Percentiles rank a stretch among this genome's conserved stretches.
Evolutionary conservation across 2,797 vertebrate genomes (phyloP).

Genomic region (Cossypha caffra): DNA sequence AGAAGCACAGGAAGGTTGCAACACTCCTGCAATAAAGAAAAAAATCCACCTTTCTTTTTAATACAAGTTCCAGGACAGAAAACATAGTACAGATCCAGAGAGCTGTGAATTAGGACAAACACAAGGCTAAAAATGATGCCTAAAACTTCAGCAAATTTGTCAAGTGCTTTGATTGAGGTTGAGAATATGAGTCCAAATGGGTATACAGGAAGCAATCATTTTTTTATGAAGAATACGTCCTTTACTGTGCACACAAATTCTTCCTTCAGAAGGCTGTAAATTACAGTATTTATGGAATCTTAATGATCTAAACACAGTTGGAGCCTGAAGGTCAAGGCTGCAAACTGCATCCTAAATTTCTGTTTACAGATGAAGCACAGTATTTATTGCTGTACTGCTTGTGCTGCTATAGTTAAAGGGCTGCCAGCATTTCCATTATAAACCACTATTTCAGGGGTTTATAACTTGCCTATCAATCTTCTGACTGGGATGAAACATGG

Average conservation of each 20-base stretch:
- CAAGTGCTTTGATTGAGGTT: constrained; percentile 45
- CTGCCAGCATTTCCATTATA: constrained; percentile 68
- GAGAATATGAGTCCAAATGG: constrained; percentile 40
- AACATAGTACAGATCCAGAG: not conserved
- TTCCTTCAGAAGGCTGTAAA: constrained; percentile 71
- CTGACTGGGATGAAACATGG: constrained; percentile 54
- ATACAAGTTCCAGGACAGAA: not conserved
- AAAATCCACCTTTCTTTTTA: not conserved
- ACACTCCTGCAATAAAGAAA: not conserved
- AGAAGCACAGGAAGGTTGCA: not conserved
- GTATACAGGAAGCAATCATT: constrained; percentile 65
- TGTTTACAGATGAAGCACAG: constrained; percentile 83
- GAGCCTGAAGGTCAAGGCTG: constrained; percentile 84
- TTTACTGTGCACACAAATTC: constrained; percentile 63
- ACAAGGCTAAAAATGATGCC: constrained; percentile 35
- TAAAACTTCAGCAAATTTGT: constrained; percentile 55
- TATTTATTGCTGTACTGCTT: constrained; percentile 72
- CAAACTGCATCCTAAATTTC: constrained; percentile 76
- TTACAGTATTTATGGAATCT: constrained; percentile 75
- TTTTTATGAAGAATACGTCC: constrained; percentile 45
- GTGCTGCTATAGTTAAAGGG: constrained; percentile 66
- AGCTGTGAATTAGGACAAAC: constrained; percentile 27
- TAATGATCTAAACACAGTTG: constrained; percentile 77
- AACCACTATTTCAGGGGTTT: constrained; percentile 65
- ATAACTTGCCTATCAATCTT: constrained; percentile 63